These are phyloP conservation scores for Mus caroli DNA, from an alignment of 2,797 vertebrate genomes.

Conservation along the genomic window DNA sequence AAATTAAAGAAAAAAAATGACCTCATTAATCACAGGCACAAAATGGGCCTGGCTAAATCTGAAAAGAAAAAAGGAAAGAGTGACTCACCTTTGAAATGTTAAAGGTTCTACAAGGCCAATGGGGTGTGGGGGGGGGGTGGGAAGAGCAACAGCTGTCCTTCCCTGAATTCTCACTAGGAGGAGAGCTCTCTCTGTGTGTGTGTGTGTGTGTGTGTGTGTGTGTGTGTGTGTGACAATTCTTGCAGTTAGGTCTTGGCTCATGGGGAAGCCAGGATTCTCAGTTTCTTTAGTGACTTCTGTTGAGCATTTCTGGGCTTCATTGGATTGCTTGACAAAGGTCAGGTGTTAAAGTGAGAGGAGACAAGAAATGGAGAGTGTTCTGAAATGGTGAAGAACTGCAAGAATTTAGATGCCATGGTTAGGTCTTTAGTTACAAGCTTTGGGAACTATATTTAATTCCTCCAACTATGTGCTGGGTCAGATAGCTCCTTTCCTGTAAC, in stretches of 20 bases:
- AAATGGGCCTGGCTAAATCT: conserved; percentile 19
- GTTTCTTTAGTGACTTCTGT: conserved; percentile 31
- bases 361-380: background rate
- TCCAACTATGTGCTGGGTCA: conserved; percentile 33
- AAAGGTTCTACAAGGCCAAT: background rate
- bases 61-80: conserved; percentile 40
- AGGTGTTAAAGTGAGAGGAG: background rate
- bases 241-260: background rate
- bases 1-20: conserved; percentile 61
- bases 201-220: background rate
- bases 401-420: conserved; percentile 10
- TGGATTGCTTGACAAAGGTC: background rate
- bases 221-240: background rate
- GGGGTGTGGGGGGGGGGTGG: background rate
- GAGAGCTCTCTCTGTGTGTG: background rate
- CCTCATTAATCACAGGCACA: conserved; percentile 46
- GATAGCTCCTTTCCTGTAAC: conserved; percentile 22
- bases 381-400: background rate
- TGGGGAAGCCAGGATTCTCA: background rate
- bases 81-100: conserved; percentile 64
- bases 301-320: conserved; percentile 4
- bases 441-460: conserved; percentile 67
- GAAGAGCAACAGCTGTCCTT: conserved; percentile 39
- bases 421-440: conserved; percentile 59
- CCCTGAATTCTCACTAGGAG: background rate